Conservation (phyloP, 2,113 vertebrate genomes). For the Heptranchias perlo region DNA sequence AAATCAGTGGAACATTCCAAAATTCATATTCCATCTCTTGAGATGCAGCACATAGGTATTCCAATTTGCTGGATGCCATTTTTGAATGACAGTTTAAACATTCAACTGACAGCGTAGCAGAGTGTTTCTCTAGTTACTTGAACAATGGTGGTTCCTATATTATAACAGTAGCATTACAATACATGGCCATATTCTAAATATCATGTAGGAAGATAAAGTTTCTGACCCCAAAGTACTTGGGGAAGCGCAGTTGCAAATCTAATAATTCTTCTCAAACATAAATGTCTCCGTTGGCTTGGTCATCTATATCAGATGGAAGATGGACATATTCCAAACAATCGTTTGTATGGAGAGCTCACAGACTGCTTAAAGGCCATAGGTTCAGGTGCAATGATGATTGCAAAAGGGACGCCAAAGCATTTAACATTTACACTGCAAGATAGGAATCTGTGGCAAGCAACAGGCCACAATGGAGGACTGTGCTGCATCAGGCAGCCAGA, state of each 20-base stretch:
- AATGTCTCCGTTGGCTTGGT: neutral
- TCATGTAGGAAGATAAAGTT: neutral
- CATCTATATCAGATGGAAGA: neutral
- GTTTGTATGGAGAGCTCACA: neutral
- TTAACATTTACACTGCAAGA: neutral
- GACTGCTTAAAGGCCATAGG: neutral
- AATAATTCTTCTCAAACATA: neutral
- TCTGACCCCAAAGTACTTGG: neutral
- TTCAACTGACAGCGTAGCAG: neutral
- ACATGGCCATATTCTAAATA: neutral
- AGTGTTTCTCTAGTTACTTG: neutral
- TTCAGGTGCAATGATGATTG: neutral
- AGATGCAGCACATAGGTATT: neutral
- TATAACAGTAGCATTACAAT: neutral
- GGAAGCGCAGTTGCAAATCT: neutral
- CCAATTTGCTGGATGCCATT: neutral
- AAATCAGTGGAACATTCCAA: neutral
- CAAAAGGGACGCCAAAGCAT: neutral
- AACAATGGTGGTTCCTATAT: neutral
- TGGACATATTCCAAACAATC: neutral
- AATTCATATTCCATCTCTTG: neutral
- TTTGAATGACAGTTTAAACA: neutral
- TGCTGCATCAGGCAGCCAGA: neutral
- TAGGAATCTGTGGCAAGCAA: neutral
- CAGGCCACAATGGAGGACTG: neutral